Evolutionary conservation across 2,797 vertebrate species (phyloP).

Genomic region (Melanotaenia maccullochi): DNA sequence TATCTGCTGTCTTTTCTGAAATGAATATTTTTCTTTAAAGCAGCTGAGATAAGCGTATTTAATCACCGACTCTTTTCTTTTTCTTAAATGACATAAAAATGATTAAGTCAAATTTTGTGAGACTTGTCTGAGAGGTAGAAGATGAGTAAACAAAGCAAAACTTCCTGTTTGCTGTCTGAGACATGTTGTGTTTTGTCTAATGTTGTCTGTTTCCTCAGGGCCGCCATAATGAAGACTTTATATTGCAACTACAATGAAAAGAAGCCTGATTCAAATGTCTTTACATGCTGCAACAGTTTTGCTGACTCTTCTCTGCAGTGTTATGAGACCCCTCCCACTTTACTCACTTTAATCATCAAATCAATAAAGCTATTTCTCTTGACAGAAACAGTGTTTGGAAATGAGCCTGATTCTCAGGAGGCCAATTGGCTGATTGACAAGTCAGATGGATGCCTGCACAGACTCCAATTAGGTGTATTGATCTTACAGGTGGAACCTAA

Average conservation of each 20-base stretch:
- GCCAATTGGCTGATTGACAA: conserved; percentile 65
- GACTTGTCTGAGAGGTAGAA: background rate
- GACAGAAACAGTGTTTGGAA: conserved; percentile 54
- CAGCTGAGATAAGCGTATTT: background rate
- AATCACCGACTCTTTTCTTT: background rate
- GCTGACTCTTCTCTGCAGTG: conserved; percentile 20
- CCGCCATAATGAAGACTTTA: conserved; percentile 4
- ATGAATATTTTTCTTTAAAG: background rate
- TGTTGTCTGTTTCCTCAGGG: background rate
- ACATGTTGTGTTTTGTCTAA: background rate
- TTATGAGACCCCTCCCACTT: conserved; percentile 31
- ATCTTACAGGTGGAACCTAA: conserved; percentile 49
- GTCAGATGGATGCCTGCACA: conserved; percentile 67
- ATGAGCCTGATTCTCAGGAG: conserved; percentile 59
- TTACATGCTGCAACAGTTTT: conserved; percentile 21
- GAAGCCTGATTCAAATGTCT: conserved; percentile 18
- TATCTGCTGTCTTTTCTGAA: background rate
- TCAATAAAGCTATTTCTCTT: conserved; percentile 68
- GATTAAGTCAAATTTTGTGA: background rate
- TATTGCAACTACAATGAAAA: conserved; percentile 32
- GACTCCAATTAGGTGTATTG: conserved; percentile 70
- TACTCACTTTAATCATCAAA: conserved; percentile 53
- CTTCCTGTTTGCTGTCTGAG: background rate
- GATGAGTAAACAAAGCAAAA: background rate
- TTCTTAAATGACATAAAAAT: background rate